Evolutionary conservation across 2,797 vertebrate species (phyloP), one percentile per base, ranked within the genome.

Genomic region (Hippopotamyrus pictus): DNA sequence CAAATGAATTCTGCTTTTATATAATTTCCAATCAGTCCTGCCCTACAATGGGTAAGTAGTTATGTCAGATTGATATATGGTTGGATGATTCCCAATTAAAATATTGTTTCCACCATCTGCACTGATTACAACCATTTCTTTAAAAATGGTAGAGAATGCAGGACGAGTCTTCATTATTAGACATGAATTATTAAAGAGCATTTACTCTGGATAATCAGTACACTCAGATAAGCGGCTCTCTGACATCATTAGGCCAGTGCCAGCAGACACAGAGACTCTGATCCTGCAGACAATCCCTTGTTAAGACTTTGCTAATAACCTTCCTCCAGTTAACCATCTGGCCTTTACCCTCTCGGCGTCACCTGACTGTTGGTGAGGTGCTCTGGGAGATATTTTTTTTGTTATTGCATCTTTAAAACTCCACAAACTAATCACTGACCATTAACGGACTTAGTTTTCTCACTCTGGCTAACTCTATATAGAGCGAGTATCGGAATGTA

Each of bases 301-400:
- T 84, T 92, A 91, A 93, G 91, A 90, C 90, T 90, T 76, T 65
- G 89, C 88, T 93, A 91, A 92, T 91, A 90, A 89, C 89, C 90
- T 92, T 92, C 90, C 90, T 89, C 3, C 51, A 86, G 65, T 65
- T 88, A 62, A 88, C 91, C 88, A 92, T 92, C 92, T 92, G 92
- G 25, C 3, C 85, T 85, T 83, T 73, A 19, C 69, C 22, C 62
- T 88, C 22, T 65, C 65, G 12, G 29, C 14, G n/a, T 12, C 65
- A 79, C 48, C 65, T 33, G 46, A 17, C 41, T 44, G 73, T 41
- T 79, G 73, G 14, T 44, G 14, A 44, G 37, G 17, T 53, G 88
- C 69, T 44, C 48, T 65, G 37, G 33, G 33, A 19, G 69, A 41
- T 76, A 2, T 8, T 22, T 59, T 62, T 22, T 62, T 22, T 25